Evolutionary conservation across 2,113 vertebrate species (phyloP), one percentile per base, ranked within the genome.

Genomic region (Anguilla japonica): DNA sequence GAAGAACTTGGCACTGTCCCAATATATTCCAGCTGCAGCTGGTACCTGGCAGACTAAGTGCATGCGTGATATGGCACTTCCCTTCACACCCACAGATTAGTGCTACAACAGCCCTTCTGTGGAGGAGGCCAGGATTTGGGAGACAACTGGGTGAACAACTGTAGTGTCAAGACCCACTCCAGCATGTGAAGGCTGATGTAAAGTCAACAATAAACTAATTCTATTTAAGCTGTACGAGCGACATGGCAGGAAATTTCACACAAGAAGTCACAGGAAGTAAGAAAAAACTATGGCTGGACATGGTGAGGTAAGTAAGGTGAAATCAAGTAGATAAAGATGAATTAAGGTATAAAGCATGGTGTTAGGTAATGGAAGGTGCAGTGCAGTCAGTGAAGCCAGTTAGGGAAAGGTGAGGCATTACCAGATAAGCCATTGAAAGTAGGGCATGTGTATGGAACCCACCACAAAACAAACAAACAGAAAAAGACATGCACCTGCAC

Each of bases 401-500:
- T 46, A 46, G 43, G 43, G 43, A 4, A 46, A 46, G 43, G 43
- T 53, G 8, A 46, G 43, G 43, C 8, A 46, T 46, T 34, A 34
- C 34, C 34, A 34, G 34, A 34, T 34, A 34, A 34, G 34, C 34
- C 34, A 34, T 34, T 34, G 34, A 46, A 46, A n/a, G 20, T 71
- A 71, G 1, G 26, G 5, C n/a, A 71, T 20, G 50, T 53, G 50
- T 53, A 13, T 53, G 13, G 7, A 14, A 53, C 13, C 50, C 50
- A 53, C 7, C 50, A 53, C 50, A 53, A 53, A 53, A 53, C 1
- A 14, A 53, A 53, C 50, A 53, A 53, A 46, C 43, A 46, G 34
- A 46, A 53, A 53, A 14, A 53, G 13, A 14, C 50, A 84, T 3
- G 94, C 95, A 99, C 98, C 98, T 96, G 97, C 97, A 94, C 98